Evolutionary conservation across 1,140 invertebrate genomes (phyloP), one percentile per base, ranked within the genome.

Genomic region (Orchesella cincta): DNA sequence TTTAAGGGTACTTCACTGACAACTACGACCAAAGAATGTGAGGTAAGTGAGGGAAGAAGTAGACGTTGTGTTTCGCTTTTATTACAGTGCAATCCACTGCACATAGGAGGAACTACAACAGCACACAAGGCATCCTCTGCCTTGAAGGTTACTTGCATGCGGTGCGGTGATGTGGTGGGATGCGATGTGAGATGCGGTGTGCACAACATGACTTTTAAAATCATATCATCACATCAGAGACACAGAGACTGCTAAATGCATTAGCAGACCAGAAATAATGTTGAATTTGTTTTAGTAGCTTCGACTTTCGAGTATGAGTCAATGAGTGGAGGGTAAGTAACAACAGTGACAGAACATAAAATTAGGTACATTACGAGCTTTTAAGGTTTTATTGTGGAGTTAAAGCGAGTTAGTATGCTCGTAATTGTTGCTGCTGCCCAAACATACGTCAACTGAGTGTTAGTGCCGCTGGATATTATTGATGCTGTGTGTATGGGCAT

Each of bases 1-100:
- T n/a, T 31, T 67, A 67, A 67, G 62, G 62, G 62, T 67, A 67
- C 62, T 67, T 67, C 62, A 67, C 8, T 67, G 39, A 46, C 39
- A 18, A 46, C 39, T 46, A 46, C 39, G 18, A 46, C 18, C 39
- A 46, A 46, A 5, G 39, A 5, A 46, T 8, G 39, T 46, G 18
- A 46, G 39, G 39, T 46, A 46, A n/a, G n/a, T n/a, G n/a, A n/a
- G n/a, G n/a, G n/a, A n/a, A n/a, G n/a, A n/a, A n/a, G n/a, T n/a
- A n/a, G n/a, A n/a, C n/a, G 39, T 46, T 46, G 20, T n/a, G 62
- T 67, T 29, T 12, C 62, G 23, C 33, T 18, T 31, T 46, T 8
- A 46, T 46, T 46, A 20, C 39, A 8, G 23, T 62, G 54, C 39
- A 46, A 20, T 46, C 39, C 20, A 20, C 54, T n/a, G 54, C 26